phyloP scores from a whole-genome alignment of 2,888 invertebrate genomes.

The Tinea trinotella region DNA sequence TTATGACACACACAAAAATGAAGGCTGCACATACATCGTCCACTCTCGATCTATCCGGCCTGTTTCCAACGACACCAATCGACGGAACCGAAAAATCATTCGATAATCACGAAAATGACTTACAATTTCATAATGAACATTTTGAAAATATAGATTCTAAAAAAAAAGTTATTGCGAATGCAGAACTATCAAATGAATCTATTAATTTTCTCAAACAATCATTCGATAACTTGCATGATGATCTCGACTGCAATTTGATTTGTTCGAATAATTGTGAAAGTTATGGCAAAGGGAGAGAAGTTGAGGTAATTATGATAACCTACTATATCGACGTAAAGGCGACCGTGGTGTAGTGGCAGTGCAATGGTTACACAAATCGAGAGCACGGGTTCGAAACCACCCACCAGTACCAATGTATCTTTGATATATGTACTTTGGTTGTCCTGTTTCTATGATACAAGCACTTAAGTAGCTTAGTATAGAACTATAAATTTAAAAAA shows the following conservation, averaged over 20 bases:
- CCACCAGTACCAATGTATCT: too few species aligned
- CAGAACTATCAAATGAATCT: background rate
- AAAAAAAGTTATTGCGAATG: background rate
- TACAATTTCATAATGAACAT: slow-evolving; percentile 55
- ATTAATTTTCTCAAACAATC: background rate
- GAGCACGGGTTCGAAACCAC: too few species aligned
- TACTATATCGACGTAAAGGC: too few species aligned
- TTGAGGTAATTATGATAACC: background rate
- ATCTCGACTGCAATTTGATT: background rate
- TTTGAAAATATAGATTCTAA: slow-evolving; percentile 34
- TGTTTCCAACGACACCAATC: slow-evolving; percentile 36
- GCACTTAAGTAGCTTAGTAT: too few species aligned
- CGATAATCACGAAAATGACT: slow-evolving; percentile 29
- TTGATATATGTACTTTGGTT: too few species aligned
- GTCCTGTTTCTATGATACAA: too few species aligned
- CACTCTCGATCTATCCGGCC: slow-evolving; percentile 49
- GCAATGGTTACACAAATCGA: too few species aligned
- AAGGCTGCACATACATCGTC: slow-evolving; percentile 27
- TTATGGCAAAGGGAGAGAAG: slow-evolving; percentile 2
- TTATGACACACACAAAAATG: background rate
- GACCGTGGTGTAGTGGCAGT: too few species aligned
- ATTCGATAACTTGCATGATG: background rate
- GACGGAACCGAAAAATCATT: background rate
- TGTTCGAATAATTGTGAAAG: slow-evolving; percentile 4
- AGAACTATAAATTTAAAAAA: background rate